These are phyloP conservation scores for Pinctada fucata DNA, from an alignment of 2,888 invertebrate genomes.

Conservation along the genomic window DNA sequence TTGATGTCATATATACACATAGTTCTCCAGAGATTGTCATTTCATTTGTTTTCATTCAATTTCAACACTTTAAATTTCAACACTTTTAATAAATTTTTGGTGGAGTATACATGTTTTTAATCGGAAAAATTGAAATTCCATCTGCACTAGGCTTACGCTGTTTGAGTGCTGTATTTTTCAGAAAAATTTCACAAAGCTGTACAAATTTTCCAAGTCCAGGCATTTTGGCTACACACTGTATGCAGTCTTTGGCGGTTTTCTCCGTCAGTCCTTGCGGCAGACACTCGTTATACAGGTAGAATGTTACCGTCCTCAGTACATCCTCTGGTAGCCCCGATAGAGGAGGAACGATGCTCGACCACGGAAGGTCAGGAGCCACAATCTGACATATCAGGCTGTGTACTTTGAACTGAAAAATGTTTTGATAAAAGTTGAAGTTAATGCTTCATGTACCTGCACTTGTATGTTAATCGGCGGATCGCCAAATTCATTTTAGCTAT, in stretches of 20 bases:
- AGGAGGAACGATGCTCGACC: conserved; percentile 75
- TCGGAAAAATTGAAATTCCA: too few relatives aligned
- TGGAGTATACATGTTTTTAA: too few relatives aligned
- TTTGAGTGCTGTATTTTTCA: conserved; percentile 82
- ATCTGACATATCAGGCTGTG: conserved; percentile 81
- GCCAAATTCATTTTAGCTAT: not conserved
- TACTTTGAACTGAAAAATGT: conserved; percentile 72
- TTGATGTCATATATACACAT: too few relatives aligned
- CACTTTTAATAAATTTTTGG: too few relatives aligned
- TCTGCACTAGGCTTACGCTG: conserved; percentile 79
- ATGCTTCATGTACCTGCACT: too few relatives aligned
- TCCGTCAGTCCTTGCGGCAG: conserved; percentile 81
- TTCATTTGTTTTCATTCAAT: too few relatives aligned
- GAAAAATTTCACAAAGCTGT: conserved; percentile 81
- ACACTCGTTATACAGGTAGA: conserved; percentile 83
- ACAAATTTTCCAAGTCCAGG: conserved; percentile 81
- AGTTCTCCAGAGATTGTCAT: too few relatives aligned
- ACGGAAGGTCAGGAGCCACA: conserved; percentile 81
- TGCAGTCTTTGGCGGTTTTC: conserved; percentile 81
- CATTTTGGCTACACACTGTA: conserved; percentile 75
- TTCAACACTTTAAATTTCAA: too few relatives aligned
- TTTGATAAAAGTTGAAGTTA: too few relatives aligned
- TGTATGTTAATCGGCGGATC: not conserved
- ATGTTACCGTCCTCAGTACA: conserved; percentile 81
- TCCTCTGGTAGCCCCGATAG: conserved; percentile 81